Percentiles rank a stretch among this genome's conserved stretches.
These are phyloP conservation scores for Caenorhabditis wallacei DNA, from an alignment of 2,888 invertebrate species.

Conservation along the genomic window DNA sequence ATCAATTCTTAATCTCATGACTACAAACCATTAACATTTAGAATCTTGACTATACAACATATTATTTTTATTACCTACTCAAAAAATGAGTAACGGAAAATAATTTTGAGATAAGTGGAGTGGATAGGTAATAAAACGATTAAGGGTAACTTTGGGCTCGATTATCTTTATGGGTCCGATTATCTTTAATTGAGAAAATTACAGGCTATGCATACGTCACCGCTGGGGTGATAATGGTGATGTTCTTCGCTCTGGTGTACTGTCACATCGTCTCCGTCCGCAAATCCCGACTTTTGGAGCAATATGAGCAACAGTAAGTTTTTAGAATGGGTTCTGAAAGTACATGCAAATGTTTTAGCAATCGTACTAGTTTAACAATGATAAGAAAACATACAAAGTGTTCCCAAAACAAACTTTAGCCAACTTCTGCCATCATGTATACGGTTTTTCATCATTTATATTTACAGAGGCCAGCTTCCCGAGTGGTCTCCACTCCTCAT, in stretches of 20 bases:
- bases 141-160: neutral
- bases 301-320: conserved; percentile 52
- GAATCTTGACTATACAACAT: neutral
- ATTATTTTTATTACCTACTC: neutral
- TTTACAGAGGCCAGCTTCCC: conserved; percentile 56
- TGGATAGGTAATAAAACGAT: neutral
- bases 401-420: conserved; percentile 18
- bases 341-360: too few relatives aligned
- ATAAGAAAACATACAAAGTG: conserved; percentile 2
- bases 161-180: neutral
- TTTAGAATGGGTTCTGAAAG: neutral
- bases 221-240: conserved; percentile 32
- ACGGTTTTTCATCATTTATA: neutral
- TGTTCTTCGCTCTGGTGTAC: conserved; percentile 44
- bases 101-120: too few relatives aligned
- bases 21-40: conserved; percentile 6
- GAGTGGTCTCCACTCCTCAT: conserved; percentile 68
- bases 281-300: conserved; percentile 40
- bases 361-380: neutral
- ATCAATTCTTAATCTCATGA: neutral
- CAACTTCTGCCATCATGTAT: neutral
- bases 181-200: neutral
- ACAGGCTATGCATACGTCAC: conserved; percentile 56
- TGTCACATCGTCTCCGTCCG: conserved; percentile 46
- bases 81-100: neutral